Percentiles rank a stretch among this genome's conserved stretches.
These are phyloP conservation scores for Meda fulgida DNA, from an alignment of 2,797 vertebrate species.

Conservation along the genomic window DNA sequence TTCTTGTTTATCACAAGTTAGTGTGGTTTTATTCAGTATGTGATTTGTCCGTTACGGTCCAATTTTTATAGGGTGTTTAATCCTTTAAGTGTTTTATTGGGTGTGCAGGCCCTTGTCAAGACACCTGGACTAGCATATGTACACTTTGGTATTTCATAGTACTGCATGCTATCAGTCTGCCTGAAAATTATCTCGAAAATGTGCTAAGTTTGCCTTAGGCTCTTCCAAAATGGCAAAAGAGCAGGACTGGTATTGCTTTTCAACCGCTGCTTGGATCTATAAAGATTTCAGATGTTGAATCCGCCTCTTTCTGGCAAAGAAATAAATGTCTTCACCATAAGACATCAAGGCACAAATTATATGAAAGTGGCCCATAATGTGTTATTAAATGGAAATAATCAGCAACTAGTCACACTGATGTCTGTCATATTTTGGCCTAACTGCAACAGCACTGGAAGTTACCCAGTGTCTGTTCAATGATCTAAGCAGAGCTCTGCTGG, in stretches of 20 bases:
- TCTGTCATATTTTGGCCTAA: constrained; percentile 10
- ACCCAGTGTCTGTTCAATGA: constrained; percentile 27
- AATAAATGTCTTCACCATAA: constrained; percentile 23
- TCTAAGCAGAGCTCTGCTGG: constrained; percentile 34
- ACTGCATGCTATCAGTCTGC: background rate
- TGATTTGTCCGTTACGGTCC: background rate
- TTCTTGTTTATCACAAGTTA: background rate
- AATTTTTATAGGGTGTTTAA: constrained; percentile 21
- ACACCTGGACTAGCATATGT: background rate
- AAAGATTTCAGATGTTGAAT: constrained; percentile 26
- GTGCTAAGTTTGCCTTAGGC: background rate
- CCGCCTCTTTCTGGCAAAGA: background rate
- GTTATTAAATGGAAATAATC: constrained; percentile 30
- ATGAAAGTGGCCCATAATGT: constrained; percentile 29
- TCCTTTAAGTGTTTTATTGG: constrained; percentile 38
- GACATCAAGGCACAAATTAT: background rate
- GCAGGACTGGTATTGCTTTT: constrained; percentile 9
- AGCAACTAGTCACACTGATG: constrained; percentile 23
- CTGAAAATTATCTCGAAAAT: background rate
- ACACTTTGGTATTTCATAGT: background rate
- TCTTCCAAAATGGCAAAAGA: constrained; percentile 30
- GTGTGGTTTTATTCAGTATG: background rate
- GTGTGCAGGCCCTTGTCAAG: constrained; percentile 20
- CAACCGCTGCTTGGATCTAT: constrained; percentile 1
- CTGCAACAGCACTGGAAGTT: background rate